Evolutionary conservation across 2,888 invertebrate genomes (phyloP), one percentile per base, ranked within the genome.

Genomic region (Hipparchia semele): DNA sequence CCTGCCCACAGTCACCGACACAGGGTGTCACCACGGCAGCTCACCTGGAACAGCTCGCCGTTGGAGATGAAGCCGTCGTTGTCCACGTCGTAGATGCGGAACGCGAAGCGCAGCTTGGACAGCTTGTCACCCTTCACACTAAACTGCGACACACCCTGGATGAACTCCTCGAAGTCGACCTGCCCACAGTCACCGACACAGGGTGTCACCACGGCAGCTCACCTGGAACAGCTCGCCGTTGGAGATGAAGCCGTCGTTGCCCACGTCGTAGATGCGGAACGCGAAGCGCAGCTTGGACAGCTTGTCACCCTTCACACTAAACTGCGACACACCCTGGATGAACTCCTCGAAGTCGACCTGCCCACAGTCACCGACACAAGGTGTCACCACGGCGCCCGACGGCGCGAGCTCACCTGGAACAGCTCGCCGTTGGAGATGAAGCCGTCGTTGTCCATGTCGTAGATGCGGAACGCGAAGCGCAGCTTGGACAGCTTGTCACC

Each of bases 11-110:
- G 2, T 33, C n/a, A 8, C 60, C n/a, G 33, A 23, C n/a, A 45
- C 10, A 23, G 23, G 23, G 23, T 23, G 23, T 23, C 49, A 6
- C 6, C 8, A 49, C 49, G 8, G 49, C 49, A 46, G 23, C 49
- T 49, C 49, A 49, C 49, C 49, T 98, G 98, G 88, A 98, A 98
- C 75, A 98, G 95, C 91, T 99, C 99, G 54, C 99, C 99, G 92
- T 99, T 99, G 82, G 99, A 99, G 88, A 99, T 99, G 94, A 97
- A 99, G 53, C 99, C 99, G 94, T 99, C 99, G 89, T 99, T 99
- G 94, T 99, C 99, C 99, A 99, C 99, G 93, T 99, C 99, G 93
- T 99, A 99, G 92, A 99, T 99, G 90, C 99, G 97, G 95, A 99
- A 99, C 68, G 99, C 99, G 94, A 99, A 99, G 87, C 99, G 96